Conservation (phyloP, 1,140 invertebrate genomes). For the Bombus huntii region DNA sequence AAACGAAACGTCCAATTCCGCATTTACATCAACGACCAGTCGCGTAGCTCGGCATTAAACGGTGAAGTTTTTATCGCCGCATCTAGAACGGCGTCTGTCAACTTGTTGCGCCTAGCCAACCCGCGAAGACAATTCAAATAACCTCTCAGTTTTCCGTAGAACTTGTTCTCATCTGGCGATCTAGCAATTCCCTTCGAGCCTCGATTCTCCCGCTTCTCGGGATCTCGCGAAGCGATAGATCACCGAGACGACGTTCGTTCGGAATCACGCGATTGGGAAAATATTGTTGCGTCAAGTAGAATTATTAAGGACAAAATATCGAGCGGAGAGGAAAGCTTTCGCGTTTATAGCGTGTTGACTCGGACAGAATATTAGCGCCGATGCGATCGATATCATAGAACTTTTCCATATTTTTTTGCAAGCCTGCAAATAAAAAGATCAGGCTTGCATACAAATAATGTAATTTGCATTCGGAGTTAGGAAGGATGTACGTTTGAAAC, state of each 20-base stretch:
- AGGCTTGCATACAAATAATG: neutral
- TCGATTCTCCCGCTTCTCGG: neutral
- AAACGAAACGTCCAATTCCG: conserved; percentile 5
- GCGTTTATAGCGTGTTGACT: no score
- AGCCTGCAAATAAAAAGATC: no score
- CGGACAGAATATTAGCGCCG: neutral
- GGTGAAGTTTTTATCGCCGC: conserved; percentile 46
- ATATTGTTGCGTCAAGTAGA: neutral
- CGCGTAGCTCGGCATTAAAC: conserved; percentile 25
- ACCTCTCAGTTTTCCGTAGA: conserved; percentile 2
- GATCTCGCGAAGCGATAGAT: conserved; percentile 9
- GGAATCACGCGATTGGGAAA: neutral
- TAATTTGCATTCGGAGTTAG: no score
- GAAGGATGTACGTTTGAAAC: no score
- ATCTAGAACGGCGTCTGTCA: conserved; percentile 48
- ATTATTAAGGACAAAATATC: neutral
- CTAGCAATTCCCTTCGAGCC: conserved; percentile 16
- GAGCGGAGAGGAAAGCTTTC: no score
- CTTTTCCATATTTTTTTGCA: neutral
- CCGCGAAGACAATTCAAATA: conserved; percentile 49
- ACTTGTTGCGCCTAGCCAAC: conserved; percentile 43
- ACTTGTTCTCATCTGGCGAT: conserved; percentile 17
- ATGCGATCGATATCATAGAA: neutral
- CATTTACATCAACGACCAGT: conserved; percentile 20
- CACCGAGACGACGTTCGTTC: neutral